Evolutionary conservation across 2,888 invertebrate genomes (phyloP), one percentile per base, ranked within the genome.

Genomic region (Xylophagus ater): DNA sequence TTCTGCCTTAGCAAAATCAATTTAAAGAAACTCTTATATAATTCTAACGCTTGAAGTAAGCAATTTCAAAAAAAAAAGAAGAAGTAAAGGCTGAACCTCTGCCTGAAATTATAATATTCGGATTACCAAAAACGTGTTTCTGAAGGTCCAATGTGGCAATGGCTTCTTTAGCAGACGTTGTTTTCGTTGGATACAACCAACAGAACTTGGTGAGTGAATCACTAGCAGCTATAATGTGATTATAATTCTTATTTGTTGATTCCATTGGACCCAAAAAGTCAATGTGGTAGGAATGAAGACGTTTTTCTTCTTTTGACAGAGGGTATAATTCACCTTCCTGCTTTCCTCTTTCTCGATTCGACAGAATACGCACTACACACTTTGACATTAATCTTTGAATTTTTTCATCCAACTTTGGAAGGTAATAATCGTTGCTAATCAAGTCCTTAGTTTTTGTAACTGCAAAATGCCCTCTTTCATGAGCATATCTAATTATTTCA

Each of bases 181-280:
- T 41, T 35, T 53, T 56, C 1, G 42, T 47, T 1, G 56, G 54
- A 29, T 47, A 57, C 1, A 57, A 5, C 55, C 57, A 57, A 1
- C 44, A 43, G 47, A 55, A 57, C 29, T 57, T 58, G 0, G 53
- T 53, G 29, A 53, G 57, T 1, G 41, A 52, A 45, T 58, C 56
- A 0, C 56, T 38, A 1, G 55, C 37, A 1, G 53, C 53, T 0
- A 58, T 46, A 2, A 59, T 51, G 30, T 58, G 45, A 31, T 55
- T 54, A 19, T 55, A 55, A 10, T 43, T 40, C 24, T 55, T 55
- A 3, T 44, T 47, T 0, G 54, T 57, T 10, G 43, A 45, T 0
- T 46, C 40, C 26, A 54, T 13, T 3, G 56, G 56, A 4, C 58
- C 56, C 3, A 59, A 10, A 25, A 59, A 59, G 28, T 57, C 57